Conservation (phyloP, 2,888 invertebrate species). For the Standfussiana lucernea region DNA sequence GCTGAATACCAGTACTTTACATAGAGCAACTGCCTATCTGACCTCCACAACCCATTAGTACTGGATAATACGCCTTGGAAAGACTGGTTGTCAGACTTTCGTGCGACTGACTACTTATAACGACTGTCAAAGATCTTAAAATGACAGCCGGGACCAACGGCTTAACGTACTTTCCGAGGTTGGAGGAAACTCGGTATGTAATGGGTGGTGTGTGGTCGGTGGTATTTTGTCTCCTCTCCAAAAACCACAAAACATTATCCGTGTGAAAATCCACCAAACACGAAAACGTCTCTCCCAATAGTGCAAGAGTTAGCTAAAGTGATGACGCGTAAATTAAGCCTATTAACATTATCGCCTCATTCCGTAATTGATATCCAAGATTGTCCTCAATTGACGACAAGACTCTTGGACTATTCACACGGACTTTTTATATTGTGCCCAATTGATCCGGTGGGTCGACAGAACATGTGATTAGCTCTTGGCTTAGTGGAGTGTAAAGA, state of each 20-base stretch:
- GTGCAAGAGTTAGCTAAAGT: conserved; percentile 35
- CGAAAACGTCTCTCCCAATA: conserved; percentile 1
- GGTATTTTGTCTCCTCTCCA: no score
- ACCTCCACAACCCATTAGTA: no score
- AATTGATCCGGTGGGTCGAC: conserved; percentile 40
- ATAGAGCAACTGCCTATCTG: no score
- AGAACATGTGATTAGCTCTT: conserved; percentile 33
- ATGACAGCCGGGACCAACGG: no score
- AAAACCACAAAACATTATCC: neutral
- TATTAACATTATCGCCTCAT: conserved; percentile 54
- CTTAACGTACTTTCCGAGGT: no score
- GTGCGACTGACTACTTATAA: no score
- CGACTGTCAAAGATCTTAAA: no score
- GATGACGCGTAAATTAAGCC: conserved; percentile 53
- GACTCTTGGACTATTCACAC: conserved; percentile 48
- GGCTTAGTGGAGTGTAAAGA: neutral
- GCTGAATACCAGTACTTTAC: no score
- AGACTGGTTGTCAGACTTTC: no score
- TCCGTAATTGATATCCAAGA: conserved; percentile 66
- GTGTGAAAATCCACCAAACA: conserved; percentile 7
- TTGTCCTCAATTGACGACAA: conserved; percentile 61
- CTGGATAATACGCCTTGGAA: no score
- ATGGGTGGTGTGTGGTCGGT: no score
- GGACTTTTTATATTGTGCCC: conserved; percentile 55
- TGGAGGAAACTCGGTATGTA: no score